Percentiles rank a stretch among this genome's conserved stretches.
phyloP scores from a whole-genome alignment of 1,140 invertebrate genomes.

The Drosophila simulans region DNA sequence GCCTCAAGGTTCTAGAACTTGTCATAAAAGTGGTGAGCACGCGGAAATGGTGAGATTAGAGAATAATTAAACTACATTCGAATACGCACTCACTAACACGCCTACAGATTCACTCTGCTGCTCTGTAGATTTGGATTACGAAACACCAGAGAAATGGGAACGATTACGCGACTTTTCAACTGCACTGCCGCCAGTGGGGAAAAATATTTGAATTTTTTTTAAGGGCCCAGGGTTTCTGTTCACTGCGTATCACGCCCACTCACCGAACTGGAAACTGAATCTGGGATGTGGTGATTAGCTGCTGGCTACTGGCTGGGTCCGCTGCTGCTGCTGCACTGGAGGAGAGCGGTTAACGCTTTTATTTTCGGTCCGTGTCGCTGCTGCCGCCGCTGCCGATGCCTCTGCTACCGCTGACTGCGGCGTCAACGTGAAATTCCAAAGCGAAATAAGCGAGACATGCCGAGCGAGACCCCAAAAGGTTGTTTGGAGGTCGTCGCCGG shows the following conservation, averaged over 20 bases:
- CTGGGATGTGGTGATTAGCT: slow-evolving; percentile 53
- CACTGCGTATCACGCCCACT: slow-evolving; percentile 45
- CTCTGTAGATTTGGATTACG: slow-evolving; percentile 66
- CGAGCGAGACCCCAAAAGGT: slow-evolving; percentile 75
- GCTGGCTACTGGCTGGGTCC: slow-evolving; percentile 72
- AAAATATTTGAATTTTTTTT: slow-evolving; percentile 2
- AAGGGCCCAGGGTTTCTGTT: slow-evolving; percentile 16
- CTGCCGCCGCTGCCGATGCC: slow-evolving; percentile 19
- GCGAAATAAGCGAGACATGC: slow-evolving; percentile 63
- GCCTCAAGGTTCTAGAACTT: slow-evolving; percentile 34
- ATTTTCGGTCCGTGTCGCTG: slow-evolving; percentile 50
- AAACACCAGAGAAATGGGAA: slow-evolving; percentile 49
- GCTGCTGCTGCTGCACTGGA: slow-evolving; percentile 79
- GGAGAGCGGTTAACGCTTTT: slow-evolving; percentile 66
- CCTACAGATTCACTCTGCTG: slow-evolving; percentile 16
- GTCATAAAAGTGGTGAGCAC: slow-evolving; percentile 32
- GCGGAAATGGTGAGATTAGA: neutral
- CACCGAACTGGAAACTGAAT: slow-evolving; percentile 75
- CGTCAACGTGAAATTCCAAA: slow-evolving; percentile 73
- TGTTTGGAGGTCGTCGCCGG: slow-evolving; percentile 76
- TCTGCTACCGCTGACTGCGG: slow-evolving; percentile 26
- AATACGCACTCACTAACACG: slow-evolving; percentile 23
- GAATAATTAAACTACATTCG: slow-evolving; percentile 1
- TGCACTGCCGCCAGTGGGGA: slow-evolving; percentile 4
- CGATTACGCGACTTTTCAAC: slow-evolving; percentile 36